phyloP scores from a whole-genome alignment of 2,113 vertebrate genomes.

The Talpa occidentalis region DNA sequence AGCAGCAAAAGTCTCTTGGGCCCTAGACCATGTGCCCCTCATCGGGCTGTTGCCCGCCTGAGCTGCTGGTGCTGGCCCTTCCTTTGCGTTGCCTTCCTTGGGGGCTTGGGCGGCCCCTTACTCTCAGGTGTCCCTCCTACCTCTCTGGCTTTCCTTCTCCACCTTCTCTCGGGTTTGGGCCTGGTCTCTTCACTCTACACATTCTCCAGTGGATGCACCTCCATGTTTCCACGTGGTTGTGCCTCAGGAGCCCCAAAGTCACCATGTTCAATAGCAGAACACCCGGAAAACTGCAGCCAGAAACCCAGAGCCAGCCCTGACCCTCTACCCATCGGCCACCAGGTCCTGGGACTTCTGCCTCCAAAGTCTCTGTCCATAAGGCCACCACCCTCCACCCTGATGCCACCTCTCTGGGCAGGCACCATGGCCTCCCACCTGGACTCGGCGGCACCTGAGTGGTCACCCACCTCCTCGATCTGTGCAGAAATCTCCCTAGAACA shows the following conservation, averaged over 20 bases:
- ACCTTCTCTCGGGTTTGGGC: not conserved
- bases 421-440: not conserved
- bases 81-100: not conserved
- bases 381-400: not conserved
- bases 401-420: not conserved
- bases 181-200: not conserved
- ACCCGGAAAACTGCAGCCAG: too few relatives aligned
- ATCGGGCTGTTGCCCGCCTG: not conserved
- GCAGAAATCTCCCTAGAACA: not conserved
- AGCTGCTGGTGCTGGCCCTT: accelerated
- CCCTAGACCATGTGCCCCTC: not conserved
- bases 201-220: not conserved
- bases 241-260: not conserved
- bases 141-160: not conserved
- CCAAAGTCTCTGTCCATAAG: not conserved
- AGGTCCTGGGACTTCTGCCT: not conserved
- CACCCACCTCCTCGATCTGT: not conserved
- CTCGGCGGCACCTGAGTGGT: not conserved
- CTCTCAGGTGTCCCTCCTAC: not conserved
- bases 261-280: not conserved
- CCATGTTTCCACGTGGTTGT: not conserved
- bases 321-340: not conserved
- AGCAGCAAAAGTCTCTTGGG: not conserved
- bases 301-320: not conserved
- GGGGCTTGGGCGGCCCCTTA: not conserved